Percentiles rank a stretch among this genome's conserved stretches.
Conservation (phyloP, 2,888 invertebrate genomes). For the Tenthredo livida region DNA sequence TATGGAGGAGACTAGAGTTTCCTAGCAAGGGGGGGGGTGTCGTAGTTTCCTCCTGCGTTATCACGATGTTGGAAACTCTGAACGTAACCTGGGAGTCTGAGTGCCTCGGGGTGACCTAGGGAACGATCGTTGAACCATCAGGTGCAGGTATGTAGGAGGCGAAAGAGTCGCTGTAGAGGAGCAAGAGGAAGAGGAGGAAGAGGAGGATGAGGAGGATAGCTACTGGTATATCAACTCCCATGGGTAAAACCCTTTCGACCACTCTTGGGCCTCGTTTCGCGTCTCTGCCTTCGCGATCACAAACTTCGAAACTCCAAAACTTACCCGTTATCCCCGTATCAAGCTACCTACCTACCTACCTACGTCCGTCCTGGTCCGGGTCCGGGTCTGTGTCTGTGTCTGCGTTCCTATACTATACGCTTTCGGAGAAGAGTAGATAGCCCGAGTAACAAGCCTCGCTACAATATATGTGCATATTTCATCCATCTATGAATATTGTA, state of each 20-base stretch:
- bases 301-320: slow-evolving; percentile 10
- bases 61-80: slow-evolving; percentile 12
- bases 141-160: slow-evolving; percentile 20
- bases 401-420: too few species aligned
- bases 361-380: neutral
- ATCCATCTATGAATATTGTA: slow-evolving; percentile 9
- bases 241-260: slow-evolving; percentile 26
- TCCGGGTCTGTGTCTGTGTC: neutral
- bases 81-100: slow-evolving; percentile 23
- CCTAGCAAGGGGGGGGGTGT: neutral
- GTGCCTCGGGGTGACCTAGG: slow-evolving; percentile 20
- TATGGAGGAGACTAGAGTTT: slow-evolving; percentile 5
- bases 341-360: neutral
- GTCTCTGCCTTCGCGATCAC: neutral
- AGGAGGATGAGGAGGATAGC: neutral
- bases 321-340: neutral
- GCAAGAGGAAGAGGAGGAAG: neutral
- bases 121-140: slow-evolving; percentile 36
- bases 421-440: neutral
- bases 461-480: neutral
- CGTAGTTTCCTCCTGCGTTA: neutral
- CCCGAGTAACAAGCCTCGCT: neutral
- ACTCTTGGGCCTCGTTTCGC: slow-evolving; percentile 25
- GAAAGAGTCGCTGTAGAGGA: slow-evolving; percentile 27
- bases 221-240: slow-evolving; percentile 10